phyloP scores from a whole-genome alignment of 2,888 invertebrate genomes.

The Trissonchulus latispiculum region DNA sequence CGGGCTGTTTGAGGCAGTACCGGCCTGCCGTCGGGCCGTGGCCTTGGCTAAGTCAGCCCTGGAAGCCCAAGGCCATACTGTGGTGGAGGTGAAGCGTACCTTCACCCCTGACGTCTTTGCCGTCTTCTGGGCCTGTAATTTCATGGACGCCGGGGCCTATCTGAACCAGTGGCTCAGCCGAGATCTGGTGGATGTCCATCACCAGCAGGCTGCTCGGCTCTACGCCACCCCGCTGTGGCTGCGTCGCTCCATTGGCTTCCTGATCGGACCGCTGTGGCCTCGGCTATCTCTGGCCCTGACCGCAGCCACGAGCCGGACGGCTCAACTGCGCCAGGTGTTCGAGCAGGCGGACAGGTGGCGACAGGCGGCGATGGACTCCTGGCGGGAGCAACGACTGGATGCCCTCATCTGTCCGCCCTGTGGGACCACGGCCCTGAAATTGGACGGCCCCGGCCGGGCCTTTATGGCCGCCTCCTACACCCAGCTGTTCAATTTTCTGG shows the following conservation, averaged over 20 bases:
- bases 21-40: not conserved
- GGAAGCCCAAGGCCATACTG: not conserved
- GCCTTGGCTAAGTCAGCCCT: not conserved
- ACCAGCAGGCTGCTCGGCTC: not conserved
- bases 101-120: not conserved
- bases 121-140: not conserved
- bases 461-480: constrained; percentile 31
- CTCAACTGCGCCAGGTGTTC: constrained; percentile 1
- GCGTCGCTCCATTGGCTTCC: no score
- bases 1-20: not conserved
- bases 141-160: constrained; percentile 4
- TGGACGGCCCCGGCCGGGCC: not conserved
- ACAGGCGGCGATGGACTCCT: not conserved
- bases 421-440: not conserved
- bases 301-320: not conserved
- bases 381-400: not conserved
- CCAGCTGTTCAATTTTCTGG: constrained; percentile 30
- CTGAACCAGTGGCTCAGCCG: not conserved
- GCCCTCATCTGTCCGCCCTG: not conserved
- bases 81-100: not conserved
- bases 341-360: not conserved
- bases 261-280: no score
- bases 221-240: not conserved
- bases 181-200: not conserved
- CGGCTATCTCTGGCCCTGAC: not conserved